Percentiles rank a stretch among this genome's conserved stretches.
phyloP scores from a whole-genome alignment of 1,140 invertebrate species.

The Palaemon carinicauda region DNA sequence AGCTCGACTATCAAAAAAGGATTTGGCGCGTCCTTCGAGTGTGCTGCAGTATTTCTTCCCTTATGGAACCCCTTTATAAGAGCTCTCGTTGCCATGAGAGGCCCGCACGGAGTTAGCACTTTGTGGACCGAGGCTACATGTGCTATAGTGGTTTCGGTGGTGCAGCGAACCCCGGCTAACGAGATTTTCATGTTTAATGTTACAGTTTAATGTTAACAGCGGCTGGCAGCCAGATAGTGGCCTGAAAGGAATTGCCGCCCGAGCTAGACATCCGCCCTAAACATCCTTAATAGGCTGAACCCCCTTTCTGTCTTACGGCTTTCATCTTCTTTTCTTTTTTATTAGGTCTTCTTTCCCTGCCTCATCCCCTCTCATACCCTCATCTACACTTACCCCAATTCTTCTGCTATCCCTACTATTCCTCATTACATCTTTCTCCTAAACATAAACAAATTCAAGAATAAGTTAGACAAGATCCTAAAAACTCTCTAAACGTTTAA shows the following conservation, averaged over 20 bases:
- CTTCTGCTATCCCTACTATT: not conserved
- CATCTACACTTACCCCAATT: not conserved
- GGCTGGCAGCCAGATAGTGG: not conserved
- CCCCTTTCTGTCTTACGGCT: no score
- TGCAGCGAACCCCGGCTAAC: not conserved
- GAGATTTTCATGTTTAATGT: constrained; percentile 35
- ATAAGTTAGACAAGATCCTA: no score
- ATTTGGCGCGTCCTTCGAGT: not conserved
- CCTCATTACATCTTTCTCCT: not conserved
- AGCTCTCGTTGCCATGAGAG: no score
- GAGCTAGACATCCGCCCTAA: no score
- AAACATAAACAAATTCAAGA: no score
- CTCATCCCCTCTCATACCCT: not conserved
- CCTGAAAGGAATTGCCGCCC: not conserved
- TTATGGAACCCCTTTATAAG: not conserved
- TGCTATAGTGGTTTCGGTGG: not conserved
- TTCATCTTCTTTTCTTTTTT: not conserved
- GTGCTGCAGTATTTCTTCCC: not conserved
- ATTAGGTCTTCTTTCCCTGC: not conserved
- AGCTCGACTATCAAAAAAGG: not conserved
- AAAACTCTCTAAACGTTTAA: no score
- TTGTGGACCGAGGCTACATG: not conserved
- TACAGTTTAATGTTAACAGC: constrained; percentile 32
- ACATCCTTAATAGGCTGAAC: no score
- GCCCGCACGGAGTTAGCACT: not conserved